These are phyloP conservation scores for Paraescarpia echinospica DNA, from an alignment of 1,140 invertebrate genomes.

Conservation along the genomic window DNA sequence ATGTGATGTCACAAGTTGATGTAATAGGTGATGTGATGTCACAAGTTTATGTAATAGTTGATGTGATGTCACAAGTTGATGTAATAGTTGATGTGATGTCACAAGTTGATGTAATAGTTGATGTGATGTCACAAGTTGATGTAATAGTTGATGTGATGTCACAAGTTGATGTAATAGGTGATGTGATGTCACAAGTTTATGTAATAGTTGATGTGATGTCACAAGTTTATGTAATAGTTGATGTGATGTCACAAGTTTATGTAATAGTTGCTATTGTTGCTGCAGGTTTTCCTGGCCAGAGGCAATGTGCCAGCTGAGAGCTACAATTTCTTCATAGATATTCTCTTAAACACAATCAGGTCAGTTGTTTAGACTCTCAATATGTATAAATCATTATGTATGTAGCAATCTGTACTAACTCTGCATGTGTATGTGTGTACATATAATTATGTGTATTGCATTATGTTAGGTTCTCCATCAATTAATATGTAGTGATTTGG, in stretches of 20 bases:
- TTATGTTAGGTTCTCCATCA: background rate
- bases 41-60: too few species aligned
- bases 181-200: too few species aligned
- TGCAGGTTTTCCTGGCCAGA: conserved; percentile 79
- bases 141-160: too few species aligned
- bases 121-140: too few species aligned
- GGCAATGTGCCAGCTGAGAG: conserved; percentile 94
- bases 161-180: too few species aligned
- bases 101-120: conserved; percentile 64
- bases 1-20: too few species aligned
- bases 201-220: background rate
- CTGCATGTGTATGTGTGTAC: background rate
- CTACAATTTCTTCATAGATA: conserved; percentile 97
- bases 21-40: too few species aligned
- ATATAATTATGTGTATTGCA: background rate
- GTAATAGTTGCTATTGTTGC: background rate
- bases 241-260: background rate
- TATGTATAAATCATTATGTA: background rate
- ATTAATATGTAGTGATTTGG: background rate
- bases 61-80: too few species aligned
- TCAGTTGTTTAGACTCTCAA: conserved; percentile 31
- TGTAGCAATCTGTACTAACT: background rate
- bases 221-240: background rate
- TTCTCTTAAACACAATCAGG: conserved; percentile 90
- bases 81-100: conserved; percentile 27